Evolutionary conservation across 2,888 invertebrate species (phyloP).

Genomic region (Biston betularia): DNA sequence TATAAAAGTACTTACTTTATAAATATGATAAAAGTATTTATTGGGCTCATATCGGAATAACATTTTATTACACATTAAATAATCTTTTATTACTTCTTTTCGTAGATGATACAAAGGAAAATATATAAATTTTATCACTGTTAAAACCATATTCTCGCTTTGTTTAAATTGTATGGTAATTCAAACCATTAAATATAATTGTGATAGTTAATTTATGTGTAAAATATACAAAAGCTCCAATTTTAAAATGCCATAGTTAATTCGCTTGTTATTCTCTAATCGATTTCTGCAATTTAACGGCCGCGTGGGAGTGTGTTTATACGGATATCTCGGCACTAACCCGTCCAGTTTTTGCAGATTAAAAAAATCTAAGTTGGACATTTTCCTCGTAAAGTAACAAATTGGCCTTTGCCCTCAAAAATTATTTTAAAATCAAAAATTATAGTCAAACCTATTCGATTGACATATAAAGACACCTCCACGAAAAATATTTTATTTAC

Average conservation of each 20-base stretch:
- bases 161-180: conserved; percentile 24
- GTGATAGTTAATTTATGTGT: conserved; percentile 32
- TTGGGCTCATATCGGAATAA: background rate
- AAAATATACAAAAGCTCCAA: conserved; percentile 36
- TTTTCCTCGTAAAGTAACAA: conserved; percentile 28
- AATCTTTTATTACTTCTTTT: background rate
- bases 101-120: conserved; percentile 6
- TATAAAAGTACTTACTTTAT: too few relatives aligned
- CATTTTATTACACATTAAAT: background rate
- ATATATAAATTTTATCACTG: conserved; percentile 1
- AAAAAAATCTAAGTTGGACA: conserved; percentile 9
- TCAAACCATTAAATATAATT: conserved; percentile 25
- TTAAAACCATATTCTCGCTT: background rate
- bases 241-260: conserved; percentile 43
- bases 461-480: conserved; percentile 39
- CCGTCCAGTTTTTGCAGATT: conserved; percentile 21
- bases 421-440: conserved; percentile 14
- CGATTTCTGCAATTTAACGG: conserved; percentile 39
- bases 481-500: conserved; percentile 14
- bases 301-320: conserved; percentile 56
- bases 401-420: conserved; percentile 32
- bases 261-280: conserved; percentile 38
- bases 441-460: conserved; percentile 33
- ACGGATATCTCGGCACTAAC: conserved; percentile 22
- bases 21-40: too few relatives aligned